Base-by-base conservation (phyloP, 2,113 vertebrate genomes). In the Nannobrachium achirus region DNA sequence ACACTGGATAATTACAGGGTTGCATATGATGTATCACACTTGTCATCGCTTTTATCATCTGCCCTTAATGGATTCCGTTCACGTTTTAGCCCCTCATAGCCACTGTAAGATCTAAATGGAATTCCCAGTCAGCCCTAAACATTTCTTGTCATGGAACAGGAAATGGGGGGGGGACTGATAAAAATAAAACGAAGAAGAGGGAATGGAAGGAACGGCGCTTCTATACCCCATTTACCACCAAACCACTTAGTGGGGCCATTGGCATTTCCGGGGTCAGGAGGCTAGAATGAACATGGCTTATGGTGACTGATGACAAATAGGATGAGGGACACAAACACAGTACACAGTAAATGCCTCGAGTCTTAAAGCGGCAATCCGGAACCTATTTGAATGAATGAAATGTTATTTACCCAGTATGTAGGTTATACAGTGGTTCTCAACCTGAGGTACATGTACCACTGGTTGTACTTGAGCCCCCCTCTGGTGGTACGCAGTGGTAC, bases 191-290 rank as follows among this genome's bases (percentile, higher is more conserved):
- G 85, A 84, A 78, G 71, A 76, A 51, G 75, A 82, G 56, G 56
- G 61, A 79, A 56, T 67, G 78, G 80, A 81, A 84, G 69, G 73
- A 86, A 80, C 60, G 55, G 40, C 59, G 82, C 88, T 86, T 88
- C 81, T 88, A 87, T 92, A 91, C 84, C 89, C 91, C 92, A 93
- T 92, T 93, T 91, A 92, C 76, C 88, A 89, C 85, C 84, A 88
- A 83, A 93, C 68, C 77, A 81, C 86, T 93, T 92, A 93, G 85
- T n/a, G 78, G 73, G 73, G 79, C 80, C 81, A 70, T 78, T 86
- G 89, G 89, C 80, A 93, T 93, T 92, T 92, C 92, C 91, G 76
- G 90, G 89, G 88, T 89, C 86, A 90, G 83, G 79, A 57, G 87
- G 86, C 67, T 82, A 73, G 83, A 82, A 84, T 80, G 46, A 87